A percentile compares a stretch with the other conserved stretches of the same genome.
phyloP scores from a whole-genome alignment of 2,797 vertebrate genomes.

The Tamandua tetradactyla region DNA sequence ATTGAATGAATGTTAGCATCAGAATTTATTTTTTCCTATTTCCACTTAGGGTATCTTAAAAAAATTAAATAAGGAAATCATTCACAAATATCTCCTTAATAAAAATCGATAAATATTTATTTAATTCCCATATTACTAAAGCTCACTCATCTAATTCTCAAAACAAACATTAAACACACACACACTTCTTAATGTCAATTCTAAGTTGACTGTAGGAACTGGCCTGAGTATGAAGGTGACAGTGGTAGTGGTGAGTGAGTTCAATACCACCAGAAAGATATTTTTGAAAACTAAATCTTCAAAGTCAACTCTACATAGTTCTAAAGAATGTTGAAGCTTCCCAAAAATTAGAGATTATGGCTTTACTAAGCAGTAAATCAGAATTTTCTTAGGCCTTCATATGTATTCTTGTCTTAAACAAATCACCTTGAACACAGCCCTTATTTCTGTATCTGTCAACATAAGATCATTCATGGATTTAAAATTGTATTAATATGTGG shows the following conservation, averaged over 20 bases:
- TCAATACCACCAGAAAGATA: not conserved
- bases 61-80: constrained; percentile 1
- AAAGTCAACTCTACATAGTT: constrained; percentile 23
- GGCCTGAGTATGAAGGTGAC: not conserved
- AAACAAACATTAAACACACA: not conserved
- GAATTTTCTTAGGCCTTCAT: constrained; percentile 7
- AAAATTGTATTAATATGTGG: not conserved
- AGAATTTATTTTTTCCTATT: constrained; percentile 41
- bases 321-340: not conserved
- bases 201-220: not conserved
- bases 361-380: not conserved
- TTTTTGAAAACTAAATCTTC: not conserved
- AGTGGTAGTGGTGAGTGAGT: not conserved
- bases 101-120: not conserved
- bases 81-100: not conserved
- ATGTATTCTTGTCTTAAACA: not conserved
- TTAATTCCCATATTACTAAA: constrained; percentile 36
- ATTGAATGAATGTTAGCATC: not conserved
- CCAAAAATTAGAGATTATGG: constrained; percentile 20
- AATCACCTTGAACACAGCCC: not conserved
- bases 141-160: constrained; percentile 10
- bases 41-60: not conserved
- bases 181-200: not conserved
- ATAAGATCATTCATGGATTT: not conserved
- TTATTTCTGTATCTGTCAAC: not conserved